These are phyloP conservation scores for Anoplopoma fimbria DNA, from an alignment of 2,113 vertebrate genomes.

Conservation along the genomic window DNA sequence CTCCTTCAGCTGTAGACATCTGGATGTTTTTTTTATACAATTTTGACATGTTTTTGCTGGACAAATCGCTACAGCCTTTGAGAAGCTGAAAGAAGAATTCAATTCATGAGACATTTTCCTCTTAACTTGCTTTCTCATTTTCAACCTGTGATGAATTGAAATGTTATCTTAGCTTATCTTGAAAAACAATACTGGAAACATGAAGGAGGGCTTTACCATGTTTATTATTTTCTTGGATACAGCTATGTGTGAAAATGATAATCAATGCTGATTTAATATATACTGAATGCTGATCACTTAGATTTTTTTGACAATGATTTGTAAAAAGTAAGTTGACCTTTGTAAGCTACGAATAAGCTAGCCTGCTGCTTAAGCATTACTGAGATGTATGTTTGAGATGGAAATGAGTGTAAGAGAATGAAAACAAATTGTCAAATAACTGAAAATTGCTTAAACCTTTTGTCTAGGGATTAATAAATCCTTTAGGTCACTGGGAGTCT, in stretches of 20 bases:
- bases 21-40: conserved; percentile 77
- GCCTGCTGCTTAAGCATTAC: conserved; percentile 76
- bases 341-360: conserved; percentile 83
- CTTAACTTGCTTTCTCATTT: conserved; percentile 60
- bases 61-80: conserved; percentile 63
- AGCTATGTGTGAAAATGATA: conserved; percentile 64
- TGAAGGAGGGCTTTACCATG: conserved; percentile 78
- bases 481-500: conserved; percentile 69
- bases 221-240: conserved; percentile 63
- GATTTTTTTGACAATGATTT: conserved; percentile 80
- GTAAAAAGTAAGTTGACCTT: conserved; percentile 79
- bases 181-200: conserved; percentile 69
- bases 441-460: conserved; percentile 57
- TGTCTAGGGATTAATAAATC: conserved; percentile 73
- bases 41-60: conserved; percentile 77
- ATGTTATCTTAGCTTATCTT: conserved; percentile 68
- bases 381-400: conserved; percentile 70
- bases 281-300: conserved; percentile 78
- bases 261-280: conserved; percentile 81
- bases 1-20: conserved; percentile 74
- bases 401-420: conserved; percentile 67
- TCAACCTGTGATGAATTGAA: conserved; percentile 60
- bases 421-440: conserved; percentile 49
- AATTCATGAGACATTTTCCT: conserved; percentile 57
- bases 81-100: conserved; percentile 68